These are phyloP conservation scores for Lymantria monacha DNA, from an alignment of 2,888 invertebrate species.

Conservation along the genomic window DNA sequence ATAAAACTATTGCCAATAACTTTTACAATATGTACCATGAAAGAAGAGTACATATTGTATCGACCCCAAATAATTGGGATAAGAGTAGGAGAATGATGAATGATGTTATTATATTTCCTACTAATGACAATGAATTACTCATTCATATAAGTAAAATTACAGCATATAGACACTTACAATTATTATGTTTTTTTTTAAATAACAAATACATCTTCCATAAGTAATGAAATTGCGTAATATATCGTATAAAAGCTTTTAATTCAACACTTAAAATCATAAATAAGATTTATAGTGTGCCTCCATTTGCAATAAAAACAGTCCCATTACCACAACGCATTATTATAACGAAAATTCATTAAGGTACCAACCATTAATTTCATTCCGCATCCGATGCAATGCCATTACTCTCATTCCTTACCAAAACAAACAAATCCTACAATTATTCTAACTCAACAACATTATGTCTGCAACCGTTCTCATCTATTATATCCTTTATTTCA, in stretches of 20 bases:
- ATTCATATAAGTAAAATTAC: too few species aligned
- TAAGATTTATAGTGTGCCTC: conserved; percentile 29
- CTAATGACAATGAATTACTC: too few species aligned
- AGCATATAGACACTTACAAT: too few species aligned
- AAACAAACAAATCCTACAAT: conserved; percentile 80
- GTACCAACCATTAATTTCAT: conserved; percentile 70
- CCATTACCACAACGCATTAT: conserved; percentile 62
- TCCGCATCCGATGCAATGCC: conserved; percentile 64
- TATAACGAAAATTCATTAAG: conserved; percentile 76
- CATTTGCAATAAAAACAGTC: conserved; percentile 54
- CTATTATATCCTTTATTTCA: conserved; percentile 36
- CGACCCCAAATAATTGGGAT: too few species aligned
- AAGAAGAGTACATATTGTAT: too few species aligned
- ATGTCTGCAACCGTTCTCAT: conserved; percentile 16
- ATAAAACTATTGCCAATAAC: too few species aligned
- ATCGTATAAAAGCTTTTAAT: conserved; percentile 35
- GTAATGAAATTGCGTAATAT: conserved; percentile 29
- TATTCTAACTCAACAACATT: conserved; percentile 59
- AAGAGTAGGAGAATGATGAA: too few species aligned
- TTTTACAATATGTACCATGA: too few species aligned
- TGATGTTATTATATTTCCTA: too few species aligned
- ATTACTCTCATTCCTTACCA: conserved; percentile 71
- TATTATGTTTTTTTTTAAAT: too few species aligned
- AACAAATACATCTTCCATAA: conserved; percentile 7
- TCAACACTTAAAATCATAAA: conserved; percentile 36